Evolutionary conservation across 2,797 vertebrate species (phyloP), one percentile per base, ranked within the genome.

Genomic region (Karalla daura): DNA sequence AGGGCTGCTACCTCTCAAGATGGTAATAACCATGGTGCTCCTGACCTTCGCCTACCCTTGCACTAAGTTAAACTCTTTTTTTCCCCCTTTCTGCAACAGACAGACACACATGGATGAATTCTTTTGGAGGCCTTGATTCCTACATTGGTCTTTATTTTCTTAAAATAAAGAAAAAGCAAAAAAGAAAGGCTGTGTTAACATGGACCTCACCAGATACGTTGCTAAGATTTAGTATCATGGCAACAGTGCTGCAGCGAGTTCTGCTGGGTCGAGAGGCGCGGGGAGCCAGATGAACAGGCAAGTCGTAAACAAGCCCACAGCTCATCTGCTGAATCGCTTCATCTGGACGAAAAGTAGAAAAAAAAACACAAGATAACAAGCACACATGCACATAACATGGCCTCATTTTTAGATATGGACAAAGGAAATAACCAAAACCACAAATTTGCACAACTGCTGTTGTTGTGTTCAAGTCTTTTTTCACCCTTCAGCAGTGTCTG

Each of bases 1-100:
- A 13, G 3, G 7, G 25, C 56, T 51, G 41, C 23, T n/a, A 11
- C 35, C 67, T 69, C 60, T 69, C 37, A 51, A 67, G 51, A 71
- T 32, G 45, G 53, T 51, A 35, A 59, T 18, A 23, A n/a, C 63
- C 51, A 5, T 7, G 4, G 10, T n/a, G 46, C 18, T 39, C n/a
- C 28, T 74, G 74, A 71, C 60, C 70, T 50, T 67, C 51, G 76
- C 32, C 30, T 76, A 28, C 55, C 44, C 44, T 51, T 30, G 20
- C 33, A 28, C 20, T 28, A 36, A 62, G 10, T 20, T n/a, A 30
- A 44, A 15, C 33, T n/a, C n/a, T 41, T 30, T 12, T 51, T 3
- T n/a, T 33, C 11, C 8, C 7, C 3, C 32, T 55, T 25, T 43
- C 14, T 3, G 24, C 30, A 62, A 11, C 49, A 49, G 12, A 35